Evolutionary conservation across 2,888 invertebrate species (phyloP), one percentile per base, ranked within the genome.

Genomic region (Tuta absoluta): DNA sequence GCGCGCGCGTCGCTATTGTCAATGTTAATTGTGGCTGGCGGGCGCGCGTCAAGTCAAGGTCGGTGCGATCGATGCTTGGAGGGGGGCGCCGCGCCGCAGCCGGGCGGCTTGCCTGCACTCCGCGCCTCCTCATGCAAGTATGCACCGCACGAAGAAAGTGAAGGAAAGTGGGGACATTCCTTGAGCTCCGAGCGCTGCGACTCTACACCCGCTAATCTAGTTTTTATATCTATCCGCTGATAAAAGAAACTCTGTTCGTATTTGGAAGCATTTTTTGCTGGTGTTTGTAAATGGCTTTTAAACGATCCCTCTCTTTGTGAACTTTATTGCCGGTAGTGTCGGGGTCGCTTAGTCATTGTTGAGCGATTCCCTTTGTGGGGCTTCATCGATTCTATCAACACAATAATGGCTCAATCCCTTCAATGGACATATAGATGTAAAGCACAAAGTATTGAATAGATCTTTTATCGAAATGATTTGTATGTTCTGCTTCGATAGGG

Each of bases 161-260:
- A 80, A 87, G 70, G 88, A 90, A 90, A 90, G 90, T 87, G 80
- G 81, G 79, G 78, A 83, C 81, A 89, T 90, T 89, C 87, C 79
- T 82, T 77, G 73, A 81, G 79, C 76, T 74, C 74, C 72, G 72
- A 72, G 74, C 72, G 74, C 72, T 72, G 70, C 72, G 77, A 24
- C 68, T 10, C 4, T 74, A 74, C 76, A 77, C 76, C 79, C 73
- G 66, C 69, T 75, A 75, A 78, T 72, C 74, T 75, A 74, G 75
- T 74, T 70, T 67, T 71, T 62, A 19, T n/a, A 62, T 21, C 21
- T 23, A 61, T 49, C 61, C 61, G 33, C 59, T 23, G 17, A 12
- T 57, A 33, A 17, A 58, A 58, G 38, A 38, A 53, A 59, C 37
- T 38, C 21, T 2, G 10, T 24, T 53, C 24, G 21, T 23, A 23